Conservation (phyloP, 2,797 vertebrate species). For the Lateolabrax maculatus region DNA sequence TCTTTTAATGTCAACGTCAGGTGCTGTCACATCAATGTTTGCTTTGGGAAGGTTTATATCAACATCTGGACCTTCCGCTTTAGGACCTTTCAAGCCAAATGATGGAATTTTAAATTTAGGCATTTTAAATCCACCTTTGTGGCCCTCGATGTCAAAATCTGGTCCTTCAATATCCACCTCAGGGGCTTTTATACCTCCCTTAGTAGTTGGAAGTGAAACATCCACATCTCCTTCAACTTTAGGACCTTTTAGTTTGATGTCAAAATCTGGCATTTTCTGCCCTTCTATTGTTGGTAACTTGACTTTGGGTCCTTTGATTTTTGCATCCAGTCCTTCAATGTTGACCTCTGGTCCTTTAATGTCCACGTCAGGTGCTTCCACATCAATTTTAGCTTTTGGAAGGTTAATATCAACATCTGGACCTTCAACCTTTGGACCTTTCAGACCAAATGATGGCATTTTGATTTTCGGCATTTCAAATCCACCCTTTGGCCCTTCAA, state of each 20-base stretch:
- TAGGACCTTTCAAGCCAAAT: background rate
- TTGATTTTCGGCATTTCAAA: too few species aligned
- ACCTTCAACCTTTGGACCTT: slow-evolving; percentile 19
- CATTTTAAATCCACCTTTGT: background rate
- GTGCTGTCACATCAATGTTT: slow-evolving; percentile 51
- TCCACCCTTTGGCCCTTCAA: too few species aligned
- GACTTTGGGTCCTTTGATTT: slow-evolving; percentile 38
- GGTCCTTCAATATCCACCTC: slow-evolving; percentile 45
- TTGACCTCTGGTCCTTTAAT: slow-evolving; percentile 9
- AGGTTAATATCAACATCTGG: slow-evolving; percentile 5
- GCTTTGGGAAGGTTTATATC: background rate
- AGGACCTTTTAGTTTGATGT: slow-evolving; percentile 38
- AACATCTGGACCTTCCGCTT: background rate
- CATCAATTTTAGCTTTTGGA: slow-evolving; percentile 22
- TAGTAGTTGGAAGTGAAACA: slow-evolving; percentile 24
- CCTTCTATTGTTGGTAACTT: slow-evolving; percentile 43
- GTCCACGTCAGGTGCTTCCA: slow-evolving; percentile 17
- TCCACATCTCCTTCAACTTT: slow-evolving; percentile 42
- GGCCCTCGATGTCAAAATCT: background rate
- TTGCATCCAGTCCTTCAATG: slow-evolving; percentile 7
- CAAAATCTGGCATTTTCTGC: slow-evolving; percentile 50
- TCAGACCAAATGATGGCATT: background rate
- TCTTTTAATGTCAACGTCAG: slow-evolving; percentile 47
- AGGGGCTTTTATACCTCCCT: slow-evolving; percentile 3
- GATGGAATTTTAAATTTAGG: background rate